Evolutionary conservation across 2,888 invertebrate genomes (phyloP), one percentile per base, ranked within the genome.

Genomic region (Caenorhabditis virilis): DNA sequence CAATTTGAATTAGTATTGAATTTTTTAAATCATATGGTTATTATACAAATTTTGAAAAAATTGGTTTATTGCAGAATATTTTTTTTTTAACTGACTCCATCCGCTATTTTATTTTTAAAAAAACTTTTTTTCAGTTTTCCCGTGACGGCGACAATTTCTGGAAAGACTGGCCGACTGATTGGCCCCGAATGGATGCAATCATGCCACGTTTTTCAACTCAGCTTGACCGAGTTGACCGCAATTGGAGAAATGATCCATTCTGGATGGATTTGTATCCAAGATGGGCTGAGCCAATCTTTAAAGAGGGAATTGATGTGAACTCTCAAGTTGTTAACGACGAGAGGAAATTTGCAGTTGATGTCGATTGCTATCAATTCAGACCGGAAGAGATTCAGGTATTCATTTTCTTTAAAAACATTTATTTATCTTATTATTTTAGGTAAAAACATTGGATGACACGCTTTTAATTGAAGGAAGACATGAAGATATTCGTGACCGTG

Each of bases 391-490:
- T 81, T 18, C 80, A 81, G 67, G 78, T 78, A 42, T 22, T 9
- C 11, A 15, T 2, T 33, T 18, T 15, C 7, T 27, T 6, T n/a
- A 25, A 15, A 26, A 9, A n/a, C 16, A 18, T 39, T 39, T 39
- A 39, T 9, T 7, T 39, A 39, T 9, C 6, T 39, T 39, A 2
- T 33, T 11, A 23, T 54, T 63, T 38, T 16, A 75, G 75, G 78
- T 78, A 55, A 81, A 81, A 47, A 81, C 81, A 11, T 55, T 82
- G 43, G 81, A 82, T 54, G 81, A 81, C 58, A 82, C 81, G 16
- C 59, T 81, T 41, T 61, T 82, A 53, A 79, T 81, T 54, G 81
- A 81, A 58, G 81, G 81, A 42, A 69, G 78, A 38, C 81, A 81
- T 55, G 80, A 81, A 41, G 81, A 81, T 48, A 73, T 80, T 41